Conservation (phyloP, 2,888 invertebrate species). For the Orthosia incerta region DNA sequence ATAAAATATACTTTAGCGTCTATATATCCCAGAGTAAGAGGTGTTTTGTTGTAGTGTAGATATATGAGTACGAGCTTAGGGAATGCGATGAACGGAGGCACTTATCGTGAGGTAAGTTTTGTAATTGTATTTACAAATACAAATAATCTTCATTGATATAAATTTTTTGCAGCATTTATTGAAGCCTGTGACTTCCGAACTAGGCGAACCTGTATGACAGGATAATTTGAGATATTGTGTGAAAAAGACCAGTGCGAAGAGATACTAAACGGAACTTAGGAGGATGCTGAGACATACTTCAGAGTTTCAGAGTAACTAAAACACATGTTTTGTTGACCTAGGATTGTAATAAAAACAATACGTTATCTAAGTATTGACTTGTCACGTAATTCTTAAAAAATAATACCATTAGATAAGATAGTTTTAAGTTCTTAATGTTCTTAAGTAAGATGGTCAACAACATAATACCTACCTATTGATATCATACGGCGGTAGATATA, state of each 20-base stretch:
- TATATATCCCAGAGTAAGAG: background rate
- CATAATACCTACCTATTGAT: background rate
- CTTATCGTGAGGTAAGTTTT: background rate
- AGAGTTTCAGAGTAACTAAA: background rate
- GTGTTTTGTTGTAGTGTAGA: too few species aligned
- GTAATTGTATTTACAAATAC: background rate
- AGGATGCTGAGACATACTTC: background rate
- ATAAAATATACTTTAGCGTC: background rate
- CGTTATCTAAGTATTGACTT: slow-evolving; percentile 2
- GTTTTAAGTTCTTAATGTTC: background rate
- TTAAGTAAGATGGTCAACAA: background rate
- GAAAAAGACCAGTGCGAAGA: background rate
- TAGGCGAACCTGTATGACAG: too few species aligned
- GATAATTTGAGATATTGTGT: too few species aligned
- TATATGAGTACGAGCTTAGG: background rate
- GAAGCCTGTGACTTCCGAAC: too few species aligned
- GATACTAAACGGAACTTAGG: background rate
- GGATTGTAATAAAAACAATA: slow-evolving; percentile 4
- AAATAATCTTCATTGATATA: too few species aligned
- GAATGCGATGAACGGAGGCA: too few species aligned
- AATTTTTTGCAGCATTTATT: too few species aligned
- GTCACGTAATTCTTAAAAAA: slow-evolving; percentile 9
- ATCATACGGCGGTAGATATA: background rate
- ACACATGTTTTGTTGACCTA: background rate
- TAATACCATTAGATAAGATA: background rate